These are phyloP conservation scores for human (Homo sapiens) DNA, from an alignment of 2,113 vertebrate species.

Conservation along the genomic window GRCh38 chr4:96677001-96677500, in stretches of 20 bases:
- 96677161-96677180: neutral
- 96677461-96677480: neutral
- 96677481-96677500: neutral
- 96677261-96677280: neutral
- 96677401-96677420: neutral
- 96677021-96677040: neutral
- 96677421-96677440: neutral
- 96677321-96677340: neutral
- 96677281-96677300: neutral
- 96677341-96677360: neutral
- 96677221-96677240: neutral
- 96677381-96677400: slow-evolving; percentile 23
- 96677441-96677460: neutral
- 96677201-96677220: neutral
- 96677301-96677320: neutral
- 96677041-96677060: neutral
- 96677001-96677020: neutral
- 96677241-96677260: neutral
- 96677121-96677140: slow-evolving; percentile 6
- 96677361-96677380: neutral
- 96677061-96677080: accelerated
- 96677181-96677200: neutral
- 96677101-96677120: accelerated
- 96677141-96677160: neutral
- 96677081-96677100: neutral